Evolutionary conservation across 2,113 vertebrate species (phyloP).

Genomic region (Lophochroa leadbeateri): DNA sequence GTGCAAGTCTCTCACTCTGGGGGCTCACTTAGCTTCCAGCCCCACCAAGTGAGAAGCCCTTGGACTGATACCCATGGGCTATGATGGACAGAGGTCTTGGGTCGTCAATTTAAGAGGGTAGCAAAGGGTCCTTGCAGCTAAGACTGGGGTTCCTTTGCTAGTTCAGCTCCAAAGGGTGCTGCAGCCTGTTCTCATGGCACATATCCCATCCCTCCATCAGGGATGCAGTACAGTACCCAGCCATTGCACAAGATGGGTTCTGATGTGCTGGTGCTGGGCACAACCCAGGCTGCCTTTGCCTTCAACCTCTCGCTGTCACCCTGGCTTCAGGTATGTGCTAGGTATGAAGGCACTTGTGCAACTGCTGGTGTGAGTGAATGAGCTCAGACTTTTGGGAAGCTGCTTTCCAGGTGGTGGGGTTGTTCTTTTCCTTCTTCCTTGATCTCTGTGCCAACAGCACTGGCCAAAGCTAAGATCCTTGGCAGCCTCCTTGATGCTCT

Average conservation of each 20-base stretch:
- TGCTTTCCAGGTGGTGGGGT: not conserved
- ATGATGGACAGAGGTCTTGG: not conserved
- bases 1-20: not conserved
- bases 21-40: not conserved
- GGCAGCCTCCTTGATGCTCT: not conserved
- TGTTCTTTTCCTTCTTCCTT: not conserved
- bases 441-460: constrained; percentile 40
- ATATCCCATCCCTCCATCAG: not conserved
- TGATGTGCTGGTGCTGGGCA: fast-evolving
- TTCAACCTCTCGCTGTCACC: not conserved
- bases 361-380: not conserved
- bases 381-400: not conserved
- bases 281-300: not conserved
- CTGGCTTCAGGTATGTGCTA: not conserved
- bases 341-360: not conserved
- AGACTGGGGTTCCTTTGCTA: not conserved
- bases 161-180: not conserved
- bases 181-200: fast-evolving
- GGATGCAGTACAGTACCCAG: fast-evolving
- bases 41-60: not conserved
- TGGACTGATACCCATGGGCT: fast-evolving
- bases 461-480: constrained; percentile 22
- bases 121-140: not conserved
- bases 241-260: fast-evolving
- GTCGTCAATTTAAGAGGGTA: too few species aligned